Evolutionary conservation across 2,888 invertebrate species (phyloP).

Genomic region (Ecdyonurus torrentis): DNA sequence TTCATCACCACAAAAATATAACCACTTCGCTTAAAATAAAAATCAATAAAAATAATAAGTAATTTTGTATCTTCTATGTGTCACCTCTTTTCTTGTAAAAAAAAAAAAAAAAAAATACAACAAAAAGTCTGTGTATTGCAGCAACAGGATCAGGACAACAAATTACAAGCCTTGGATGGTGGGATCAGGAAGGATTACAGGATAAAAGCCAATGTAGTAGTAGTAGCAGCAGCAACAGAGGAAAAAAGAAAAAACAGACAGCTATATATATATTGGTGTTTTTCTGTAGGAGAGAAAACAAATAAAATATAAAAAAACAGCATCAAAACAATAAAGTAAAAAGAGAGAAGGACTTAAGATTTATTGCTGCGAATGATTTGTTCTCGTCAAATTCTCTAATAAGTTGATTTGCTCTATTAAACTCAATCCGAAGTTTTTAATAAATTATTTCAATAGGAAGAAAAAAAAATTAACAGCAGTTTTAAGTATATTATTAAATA

Average conservation of each 20-base stretch:
- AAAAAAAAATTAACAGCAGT: too few species aligned
- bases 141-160: conserved; percentile 1
- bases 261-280: background rate
- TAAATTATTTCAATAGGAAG: background rate
- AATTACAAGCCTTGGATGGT: conserved; percentile 1
- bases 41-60: too few species aligned
- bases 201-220: background rate
- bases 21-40: too few species aligned
- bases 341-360: background rate
- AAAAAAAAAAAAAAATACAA: too few species aligned
- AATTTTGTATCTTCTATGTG: too few species aligned
- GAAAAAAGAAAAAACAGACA: background rate
- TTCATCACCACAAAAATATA: too few species aligned
- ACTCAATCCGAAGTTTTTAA: too few species aligned
- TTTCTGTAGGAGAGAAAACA: background rate
- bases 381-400: background rate
- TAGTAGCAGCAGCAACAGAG: too few species aligned
- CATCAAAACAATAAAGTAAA: background rate
- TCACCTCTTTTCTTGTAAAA: too few species aligned
- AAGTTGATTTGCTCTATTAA: background rate
- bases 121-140: too few species aligned
- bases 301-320: too few species aligned
- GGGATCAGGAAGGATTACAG: conserved; percentile 1
- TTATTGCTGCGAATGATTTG: background rate
- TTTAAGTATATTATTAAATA: too few species aligned